A percentile compares a stretch with the other conserved stretches of the same genome.
Conservation (phyloP, 2,888 invertebrate genomes). For the Microplitis deprimator region DNA sequence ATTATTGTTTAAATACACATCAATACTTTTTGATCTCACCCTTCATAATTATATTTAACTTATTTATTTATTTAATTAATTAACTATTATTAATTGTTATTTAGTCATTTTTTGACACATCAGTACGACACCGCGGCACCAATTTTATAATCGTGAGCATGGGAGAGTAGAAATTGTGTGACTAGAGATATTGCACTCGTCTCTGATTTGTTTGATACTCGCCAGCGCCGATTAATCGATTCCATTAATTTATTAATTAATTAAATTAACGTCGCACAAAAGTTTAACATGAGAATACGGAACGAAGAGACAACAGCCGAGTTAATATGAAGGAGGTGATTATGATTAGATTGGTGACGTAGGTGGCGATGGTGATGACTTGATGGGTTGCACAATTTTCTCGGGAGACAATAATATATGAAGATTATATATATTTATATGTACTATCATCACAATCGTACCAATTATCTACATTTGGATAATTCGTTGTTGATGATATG, state of each 20-base stretch:
- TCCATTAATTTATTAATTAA: too few relatives aligned
- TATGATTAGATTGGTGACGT: too few relatives aligned
- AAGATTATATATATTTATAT: too few relatives aligned
- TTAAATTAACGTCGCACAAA: too few relatives aligned
- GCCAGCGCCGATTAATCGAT: too few relatives aligned
- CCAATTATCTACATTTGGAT: not conserved
- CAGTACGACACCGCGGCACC: not conserved
- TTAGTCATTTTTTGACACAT: not conserved
- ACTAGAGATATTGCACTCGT: not conserved
- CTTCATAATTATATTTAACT: conserved; percentile 17
- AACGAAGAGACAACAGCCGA: too few relatives aligned
- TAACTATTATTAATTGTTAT: not conserved
- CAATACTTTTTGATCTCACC: conserved; percentile 27
- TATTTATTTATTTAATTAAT: conserved; percentile 22
- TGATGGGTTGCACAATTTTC: too few relatives aligned
- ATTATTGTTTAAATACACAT: conserved; percentile 42
- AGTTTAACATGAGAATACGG: too few relatives aligned
- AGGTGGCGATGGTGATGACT: too few relatives aligned
- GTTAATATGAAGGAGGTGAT: too few relatives aligned
- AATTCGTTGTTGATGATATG: not conserved
- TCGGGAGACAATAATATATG: too few relatives aligned
- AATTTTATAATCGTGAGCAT: not conserved
- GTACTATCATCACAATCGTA: too few relatives aligned
- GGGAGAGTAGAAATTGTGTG: not conserved
- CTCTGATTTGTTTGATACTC: not conserved